Evolutionary conservation across 2,888 invertebrate genomes (phyloP).

Genomic region (Pilophorus perplexus): DNA sequence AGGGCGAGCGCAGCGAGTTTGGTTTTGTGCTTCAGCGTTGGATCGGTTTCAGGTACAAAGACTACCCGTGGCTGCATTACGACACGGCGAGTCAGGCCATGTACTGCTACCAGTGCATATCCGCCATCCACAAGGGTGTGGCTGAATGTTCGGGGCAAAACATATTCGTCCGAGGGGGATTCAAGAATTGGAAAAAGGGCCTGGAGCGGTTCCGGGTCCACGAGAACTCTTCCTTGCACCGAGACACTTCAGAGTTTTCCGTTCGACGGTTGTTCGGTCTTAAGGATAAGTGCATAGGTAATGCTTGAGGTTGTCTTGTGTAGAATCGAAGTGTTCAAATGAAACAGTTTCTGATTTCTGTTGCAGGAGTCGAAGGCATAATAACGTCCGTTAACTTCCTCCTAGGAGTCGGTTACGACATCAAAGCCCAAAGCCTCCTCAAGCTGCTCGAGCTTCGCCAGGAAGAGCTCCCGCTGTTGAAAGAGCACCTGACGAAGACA

Average conservation of each 20-base stretch:
- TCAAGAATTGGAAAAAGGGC: constrained; percentile 39
- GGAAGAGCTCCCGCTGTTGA: constrained; percentile 7
- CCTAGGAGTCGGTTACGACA: constrained; percentile 18
- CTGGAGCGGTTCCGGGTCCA: constrained; percentile 32
- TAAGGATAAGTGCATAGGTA: constrained; percentile 21
- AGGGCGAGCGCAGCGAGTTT: no score
- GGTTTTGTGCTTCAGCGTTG: no score
- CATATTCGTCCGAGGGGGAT: constrained; percentile 25
- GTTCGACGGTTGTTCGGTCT: constrained; percentile 18
- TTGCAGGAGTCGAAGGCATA: constrained; percentile 16
- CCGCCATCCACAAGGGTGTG: neutral
- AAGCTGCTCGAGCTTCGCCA: constrained; percentile 7
- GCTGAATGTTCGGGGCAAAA: constrained; percentile 20
- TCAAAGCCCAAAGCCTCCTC: neutral
- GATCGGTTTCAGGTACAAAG: no score
- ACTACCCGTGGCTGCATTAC: constrained; percentile 37
- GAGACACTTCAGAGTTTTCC: constrained; percentile 25
- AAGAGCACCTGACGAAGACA: constrained; percentile 15
- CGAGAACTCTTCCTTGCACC: constrained; percentile 26
- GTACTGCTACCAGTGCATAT: constrained; percentile 34
- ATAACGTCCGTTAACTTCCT: constrained; percentile 9
- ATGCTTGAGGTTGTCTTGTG: no score
- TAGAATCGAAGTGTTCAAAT: no score
- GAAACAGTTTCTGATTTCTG: no score
- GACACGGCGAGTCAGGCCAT: constrained; percentile 6